phyloP scores from a whole-genome alignment of 2,888 invertebrate genomes.

The Temnothorax rugatulus region DNA sequence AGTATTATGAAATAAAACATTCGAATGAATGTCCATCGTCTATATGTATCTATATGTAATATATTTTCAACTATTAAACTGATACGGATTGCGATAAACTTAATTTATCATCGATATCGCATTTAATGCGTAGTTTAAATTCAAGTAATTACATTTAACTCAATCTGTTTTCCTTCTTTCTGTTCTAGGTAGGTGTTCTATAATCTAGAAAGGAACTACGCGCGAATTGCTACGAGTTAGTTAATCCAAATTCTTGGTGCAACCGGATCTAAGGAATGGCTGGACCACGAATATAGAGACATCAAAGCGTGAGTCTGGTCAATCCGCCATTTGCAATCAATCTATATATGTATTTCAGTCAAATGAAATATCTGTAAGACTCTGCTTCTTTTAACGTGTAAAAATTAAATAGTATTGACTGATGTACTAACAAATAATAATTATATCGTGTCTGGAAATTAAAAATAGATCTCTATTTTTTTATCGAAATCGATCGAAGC shows the following conservation, averaged over 20 bases:
- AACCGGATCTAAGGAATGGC: not conserved
- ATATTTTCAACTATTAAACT: not conserved
- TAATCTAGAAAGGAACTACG: slow-evolving; percentile 25
- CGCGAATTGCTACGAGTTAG: not conserved
- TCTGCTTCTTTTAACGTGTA: not conserved
- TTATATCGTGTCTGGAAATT: not conserved
- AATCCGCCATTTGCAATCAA: slow-evolving; percentile 17
- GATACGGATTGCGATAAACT: not conserved
- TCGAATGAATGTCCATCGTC: not conserved
- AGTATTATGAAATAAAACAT: not conserved
- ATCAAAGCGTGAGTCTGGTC: slow-evolving; percentile 5
- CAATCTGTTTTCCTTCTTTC: slow-evolving; percentile 31
- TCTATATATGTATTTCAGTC: not conserved
- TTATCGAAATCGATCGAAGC: not conserved
- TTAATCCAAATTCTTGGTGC: slow-evolving; percentile 15
- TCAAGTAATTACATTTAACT: not conserved
- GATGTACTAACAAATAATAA: not conserved
- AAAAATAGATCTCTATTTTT: not conserved
- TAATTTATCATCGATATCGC: not conserved
- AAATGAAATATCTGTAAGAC: not conserved
- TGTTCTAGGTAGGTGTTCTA: slow-evolving; percentile 41
- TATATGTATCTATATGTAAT: not conserved
- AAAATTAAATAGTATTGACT: not conserved
- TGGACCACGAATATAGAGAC: slow-evolving; percentile 8
- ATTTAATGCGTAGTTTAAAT: not conserved